Conservation (phyloP, 2,888 invertebrate genomes). For the Ommatoiulus sabulosus region DNA sequence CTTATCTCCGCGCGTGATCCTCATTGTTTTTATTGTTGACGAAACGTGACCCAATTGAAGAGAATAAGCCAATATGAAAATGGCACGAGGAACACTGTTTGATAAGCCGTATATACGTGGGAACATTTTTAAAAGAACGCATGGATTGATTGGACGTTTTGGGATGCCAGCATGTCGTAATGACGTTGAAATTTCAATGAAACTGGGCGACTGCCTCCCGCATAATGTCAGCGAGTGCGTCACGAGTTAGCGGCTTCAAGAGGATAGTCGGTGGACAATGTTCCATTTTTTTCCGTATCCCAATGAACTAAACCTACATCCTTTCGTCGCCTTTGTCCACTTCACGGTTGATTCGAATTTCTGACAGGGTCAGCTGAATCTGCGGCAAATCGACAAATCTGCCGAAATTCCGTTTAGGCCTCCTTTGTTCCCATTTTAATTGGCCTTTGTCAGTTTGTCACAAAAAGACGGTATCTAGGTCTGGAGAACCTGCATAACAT, state of each 20-base stretch:
- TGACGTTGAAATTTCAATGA: background rate
- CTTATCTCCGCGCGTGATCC: background rate
- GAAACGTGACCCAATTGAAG: background rate
- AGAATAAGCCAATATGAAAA: background rate
- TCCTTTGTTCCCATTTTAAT: conserved; percentile 28
- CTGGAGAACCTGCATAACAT: background rate
- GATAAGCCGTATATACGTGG: background rate
- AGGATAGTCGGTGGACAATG: background rate
- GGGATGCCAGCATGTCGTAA: background rate
- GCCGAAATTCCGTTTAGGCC: background rate
- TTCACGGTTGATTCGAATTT: conserved; percentile 6
- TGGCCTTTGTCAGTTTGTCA: background rate
- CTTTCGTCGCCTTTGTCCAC: background rate
- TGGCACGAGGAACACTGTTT: background rate
- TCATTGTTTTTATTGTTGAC: conserved; percentile 6
- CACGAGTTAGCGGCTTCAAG: too few relatives aligned
- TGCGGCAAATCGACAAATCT: conserved; percentile 5
- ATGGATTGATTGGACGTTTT: background rate
- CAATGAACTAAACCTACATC: conserved; percentile 23
- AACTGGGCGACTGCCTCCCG: background rate
- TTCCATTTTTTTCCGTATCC: background rate
- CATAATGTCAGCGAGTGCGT: background rate
- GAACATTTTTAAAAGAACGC: background rate
- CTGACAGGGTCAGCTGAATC: conserved; percentile 33
- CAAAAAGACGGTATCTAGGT: background rate